A percentile compares a stretch with the other conserved stretches of the same genome.
These are phyloP conservation scores for Micromys minutus DNA, from an alignment of 2,113 vertebrate species.

Conservation along the genomic window DNA sequence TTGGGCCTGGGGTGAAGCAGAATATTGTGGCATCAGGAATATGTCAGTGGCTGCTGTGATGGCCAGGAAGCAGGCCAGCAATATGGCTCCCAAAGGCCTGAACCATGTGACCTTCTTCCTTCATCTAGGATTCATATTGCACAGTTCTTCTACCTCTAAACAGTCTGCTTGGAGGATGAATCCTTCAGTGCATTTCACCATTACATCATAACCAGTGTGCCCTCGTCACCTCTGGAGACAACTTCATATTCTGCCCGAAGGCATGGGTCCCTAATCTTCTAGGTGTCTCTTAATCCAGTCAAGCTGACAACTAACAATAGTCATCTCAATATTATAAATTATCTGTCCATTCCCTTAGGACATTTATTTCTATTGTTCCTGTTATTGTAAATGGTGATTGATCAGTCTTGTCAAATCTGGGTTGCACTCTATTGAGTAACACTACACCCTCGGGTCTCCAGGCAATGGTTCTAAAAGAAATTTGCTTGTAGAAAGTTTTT, in stretches of 20 bases:
- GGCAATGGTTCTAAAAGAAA: background rate
- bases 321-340: background rate
- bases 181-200: background rate
- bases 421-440: background rate
- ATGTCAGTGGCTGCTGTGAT: background rate
- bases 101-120: background rate
- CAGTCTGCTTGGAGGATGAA: background rate
- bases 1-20: background rate
- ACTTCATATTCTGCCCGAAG: background rate
- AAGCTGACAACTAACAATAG: background rate
- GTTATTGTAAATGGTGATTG: background rate
- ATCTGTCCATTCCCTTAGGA: background rate
- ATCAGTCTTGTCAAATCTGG: background rate
- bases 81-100: background rate
- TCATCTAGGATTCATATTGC: background rate
- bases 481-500: slow-evolving; percentile 23
- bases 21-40: background rate
- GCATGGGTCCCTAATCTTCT: background rate
- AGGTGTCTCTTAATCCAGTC: background rate
- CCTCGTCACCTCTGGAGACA: background rate
- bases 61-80: no score
- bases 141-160: background rate
- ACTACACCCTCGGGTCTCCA: background rate
- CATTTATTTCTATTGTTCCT: background rate
- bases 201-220: background rate